phyloP scores from a whole-genome alignment of 2,113 vertebrate species.

The Campylomormyrus numenius region DNA sequence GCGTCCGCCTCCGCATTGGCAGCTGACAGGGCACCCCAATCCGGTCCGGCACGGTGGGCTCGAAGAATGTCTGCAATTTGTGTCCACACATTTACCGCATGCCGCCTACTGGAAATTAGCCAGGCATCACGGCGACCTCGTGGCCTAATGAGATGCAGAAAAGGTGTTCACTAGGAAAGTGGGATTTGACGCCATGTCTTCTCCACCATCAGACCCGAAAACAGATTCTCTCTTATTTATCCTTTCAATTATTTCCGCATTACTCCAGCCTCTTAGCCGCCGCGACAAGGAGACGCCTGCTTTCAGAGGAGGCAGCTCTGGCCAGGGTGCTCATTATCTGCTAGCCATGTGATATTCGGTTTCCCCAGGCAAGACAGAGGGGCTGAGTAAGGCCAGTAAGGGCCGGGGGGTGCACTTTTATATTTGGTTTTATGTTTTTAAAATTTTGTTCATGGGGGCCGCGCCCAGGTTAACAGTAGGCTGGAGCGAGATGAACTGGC shows the following conservation, averaged over 20 bases:
- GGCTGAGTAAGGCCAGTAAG: slow-evolving; percentile 27
- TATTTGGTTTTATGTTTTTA: neutral
- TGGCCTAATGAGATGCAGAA: slow-evolving; percentile 36
- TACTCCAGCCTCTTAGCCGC: slow-evolving; percentile 10
- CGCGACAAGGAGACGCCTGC: slow-evolving; percentile 35
- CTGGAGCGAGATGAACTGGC: slow-evolving; percentile 16
- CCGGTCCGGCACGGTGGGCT: neutral
- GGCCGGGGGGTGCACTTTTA: neutral
- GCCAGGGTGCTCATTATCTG: slow-evolving; percentile 48
- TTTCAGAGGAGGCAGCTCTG: slow-evolving; percentile 53
- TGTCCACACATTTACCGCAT: slow-evolving; percentile 32
- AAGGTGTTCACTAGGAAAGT: slow-evolving; percentile 22
- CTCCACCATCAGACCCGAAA: slow-evolving; percentile 49
- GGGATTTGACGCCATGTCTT: slow-evolving; percentile 50
- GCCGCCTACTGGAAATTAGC: slow-evolving; percentile 46
- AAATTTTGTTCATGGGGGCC: neutral
- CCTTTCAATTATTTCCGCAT: slow-evolving; percentile 57
- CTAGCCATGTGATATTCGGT: slow-evolving; percentile 46
- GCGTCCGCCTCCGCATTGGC: neutral
- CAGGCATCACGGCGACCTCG: slow-evolving; percentile 33
- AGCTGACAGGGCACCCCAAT: neutral
- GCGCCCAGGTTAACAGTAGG: slow-evolving; percentile 8
- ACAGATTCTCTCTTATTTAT: slow-evolving; percentile 53
- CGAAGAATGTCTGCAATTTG: slow-evolving; percentile 35
- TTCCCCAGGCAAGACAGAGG: slow-evolving; percentile 30